phyloP scores from a whole-genome alignment of 2,113 vertebrate species.

The Actinemys pallida region DNA sequence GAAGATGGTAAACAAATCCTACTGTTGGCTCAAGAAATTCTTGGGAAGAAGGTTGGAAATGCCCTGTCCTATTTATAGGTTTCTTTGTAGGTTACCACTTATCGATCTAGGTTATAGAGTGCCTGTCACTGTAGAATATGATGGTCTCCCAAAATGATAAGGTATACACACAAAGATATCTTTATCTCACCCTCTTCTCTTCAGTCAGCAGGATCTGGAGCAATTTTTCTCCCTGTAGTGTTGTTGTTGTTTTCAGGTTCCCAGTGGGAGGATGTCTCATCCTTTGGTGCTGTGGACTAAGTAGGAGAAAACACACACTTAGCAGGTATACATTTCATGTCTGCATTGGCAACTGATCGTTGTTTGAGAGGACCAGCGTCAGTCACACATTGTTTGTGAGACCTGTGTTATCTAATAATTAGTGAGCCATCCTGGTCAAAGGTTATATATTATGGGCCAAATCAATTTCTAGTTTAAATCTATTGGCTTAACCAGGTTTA shows the following conservation, averaged over 20 bases:
- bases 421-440: background rate
- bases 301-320: background rate
- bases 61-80: rapidly evolving
- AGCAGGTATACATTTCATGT: background rate
- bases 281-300: background rate
- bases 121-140: background rate
- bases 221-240: background rate
- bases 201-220: background rate
- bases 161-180: background rate
- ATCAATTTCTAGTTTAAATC: background rate
- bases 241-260: background rate
- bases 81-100: background rate
- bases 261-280: background rate
- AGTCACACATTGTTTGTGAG: background rate
- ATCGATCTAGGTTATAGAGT: background rate
- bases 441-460: background rate
- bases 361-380: no score
- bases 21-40: background rate
- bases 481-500: background rate
- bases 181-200: background rate
- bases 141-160: background rate
- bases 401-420: background rate
- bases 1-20: background rate
- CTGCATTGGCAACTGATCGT: background rate
- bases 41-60: background rate